Percentiles rank a stretch among this genome's conserved stretches.
Conservation (phyloP, 2,888 invertebrate species). For the Drosophila glabriapex region DNA sequence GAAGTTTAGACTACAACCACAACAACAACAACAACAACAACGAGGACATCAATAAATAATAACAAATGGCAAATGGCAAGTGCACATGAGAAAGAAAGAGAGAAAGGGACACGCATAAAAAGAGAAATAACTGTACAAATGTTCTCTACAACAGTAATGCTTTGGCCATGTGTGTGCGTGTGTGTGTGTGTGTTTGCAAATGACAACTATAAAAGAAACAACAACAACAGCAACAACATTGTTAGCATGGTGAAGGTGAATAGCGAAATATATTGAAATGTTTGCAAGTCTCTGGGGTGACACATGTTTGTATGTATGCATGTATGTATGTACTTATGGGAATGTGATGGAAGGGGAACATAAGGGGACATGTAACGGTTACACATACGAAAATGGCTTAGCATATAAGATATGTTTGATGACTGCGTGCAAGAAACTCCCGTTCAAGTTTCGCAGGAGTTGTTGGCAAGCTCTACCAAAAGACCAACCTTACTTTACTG, state of each 20-base stretch:
- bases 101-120: conserved; percentile 1
- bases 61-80: conserved; percentile 16
- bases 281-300: not conserved
- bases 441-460: no score
- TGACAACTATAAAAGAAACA: not conserved
- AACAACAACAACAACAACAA: conserved; percentile 37
- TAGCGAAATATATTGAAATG: not conserved
- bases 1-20: conserved; percentile 5
- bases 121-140: not conserved
- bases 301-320: conserved; percentile 1
- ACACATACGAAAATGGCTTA: not conserved
- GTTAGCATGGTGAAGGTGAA: conserved; percentile 10
- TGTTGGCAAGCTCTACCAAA: not conserved
- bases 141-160: not conserved
- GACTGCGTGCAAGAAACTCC: not conserved
- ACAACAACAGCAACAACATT: conserved; percentile 13
- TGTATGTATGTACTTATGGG: not conserved
- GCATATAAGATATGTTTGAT: not conserved
- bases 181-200: not conserved
- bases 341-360: not conserved
- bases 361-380: not conserved
- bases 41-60: conserved; percentile 7
- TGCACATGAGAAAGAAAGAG: conserved; percentile 26
- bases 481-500: not conserved
- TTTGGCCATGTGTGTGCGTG: not conserved